phyloP scores from a whole-genome alignment of 2,797 vertebrate genomes.

The Caiman crocodilus region DNA sequence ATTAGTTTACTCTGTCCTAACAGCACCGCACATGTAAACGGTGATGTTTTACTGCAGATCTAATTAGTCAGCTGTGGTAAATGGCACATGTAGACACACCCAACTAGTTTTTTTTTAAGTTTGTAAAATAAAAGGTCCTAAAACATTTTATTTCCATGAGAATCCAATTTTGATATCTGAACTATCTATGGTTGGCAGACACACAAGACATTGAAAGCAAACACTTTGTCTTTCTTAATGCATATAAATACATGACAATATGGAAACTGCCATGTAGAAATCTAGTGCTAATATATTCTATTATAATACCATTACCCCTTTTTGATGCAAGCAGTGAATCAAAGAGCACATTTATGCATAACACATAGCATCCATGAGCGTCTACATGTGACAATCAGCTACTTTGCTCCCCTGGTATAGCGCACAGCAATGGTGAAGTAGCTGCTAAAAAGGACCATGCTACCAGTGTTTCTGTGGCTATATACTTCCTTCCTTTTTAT shows the following conservation, averaged over 20 bases:
- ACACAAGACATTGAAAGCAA: neutral
- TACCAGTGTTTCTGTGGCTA: neutral
- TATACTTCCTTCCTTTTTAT: no score
- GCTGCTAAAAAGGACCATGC: neutral
- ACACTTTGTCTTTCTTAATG: neutral
- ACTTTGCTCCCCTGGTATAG: no score
- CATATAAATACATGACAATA: neutral
- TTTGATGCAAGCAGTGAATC: neutral
- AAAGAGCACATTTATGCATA: neutral
- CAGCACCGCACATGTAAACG: no score
- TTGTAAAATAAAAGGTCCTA: accelerated
- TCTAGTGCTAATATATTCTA: neutral
- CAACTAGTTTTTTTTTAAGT: neutral
- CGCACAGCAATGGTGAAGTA: no score
- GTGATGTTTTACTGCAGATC: no score
- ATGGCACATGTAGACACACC: neutral
- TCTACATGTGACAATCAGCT: no score
- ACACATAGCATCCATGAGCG: no score
- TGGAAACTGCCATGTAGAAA: neutral
- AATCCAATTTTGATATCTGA: neutral
- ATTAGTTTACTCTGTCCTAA: no score
- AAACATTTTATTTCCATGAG: neutral
- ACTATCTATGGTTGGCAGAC: neutral
- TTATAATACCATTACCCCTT: neutral
- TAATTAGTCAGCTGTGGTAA: neutral